Base-by-base conservation (phyloP, 2,113 vertebrate species). In the Dasypus novemcinctus region DNA sequence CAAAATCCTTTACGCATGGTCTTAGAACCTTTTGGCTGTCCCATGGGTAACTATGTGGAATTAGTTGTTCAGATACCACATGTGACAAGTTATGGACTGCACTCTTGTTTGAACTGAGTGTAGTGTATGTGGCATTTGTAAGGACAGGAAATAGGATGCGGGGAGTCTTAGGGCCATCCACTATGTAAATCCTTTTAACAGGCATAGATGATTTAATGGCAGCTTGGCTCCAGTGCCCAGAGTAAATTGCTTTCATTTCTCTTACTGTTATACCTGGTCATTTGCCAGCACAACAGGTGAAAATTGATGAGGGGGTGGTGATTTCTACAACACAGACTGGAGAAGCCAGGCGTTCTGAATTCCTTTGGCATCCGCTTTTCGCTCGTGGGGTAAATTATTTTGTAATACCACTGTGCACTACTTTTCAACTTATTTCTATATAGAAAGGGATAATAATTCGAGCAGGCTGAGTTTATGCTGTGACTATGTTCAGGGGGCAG, bases 241-340 rank as follows among this genome's bases (percentile, higher is more conserved):
- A 94, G 4, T 80, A 92, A 97, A 98, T 97, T 95, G 90, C 71
- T 96, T 92, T 96, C 97, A 96, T 97, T 96, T 33, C 29, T 18
- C 75, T 94, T 91, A 72, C 91, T 80, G 92, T 93, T 90, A 85
- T 49, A 36, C 74, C 94, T 96, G 96, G 92, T 59, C 4, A 91
- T 52, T 38, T 88, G 96, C 93, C 96, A 96, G 81, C 5, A 17
- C 31, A 93, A 75, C 90, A 96, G 93, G 95, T 96, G 90, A 95
- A 92, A 87, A 79, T 74, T 61, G 92, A 79, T 64, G 85, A 95
- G 59, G 64, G 86, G 54, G 54, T 79, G 75, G 69, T 31, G 36
- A 92, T 83, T 93, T 94, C 92, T 95, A 81, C 86, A 78, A 46
- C 43, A 43, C 14, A 33, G 57, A 25, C 80, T 52, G 33, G 23